Evolutionary conservation across 1,140 invertebrate genomes (phyloP).

Genomic region (Bradynema listronoti): DNA sequence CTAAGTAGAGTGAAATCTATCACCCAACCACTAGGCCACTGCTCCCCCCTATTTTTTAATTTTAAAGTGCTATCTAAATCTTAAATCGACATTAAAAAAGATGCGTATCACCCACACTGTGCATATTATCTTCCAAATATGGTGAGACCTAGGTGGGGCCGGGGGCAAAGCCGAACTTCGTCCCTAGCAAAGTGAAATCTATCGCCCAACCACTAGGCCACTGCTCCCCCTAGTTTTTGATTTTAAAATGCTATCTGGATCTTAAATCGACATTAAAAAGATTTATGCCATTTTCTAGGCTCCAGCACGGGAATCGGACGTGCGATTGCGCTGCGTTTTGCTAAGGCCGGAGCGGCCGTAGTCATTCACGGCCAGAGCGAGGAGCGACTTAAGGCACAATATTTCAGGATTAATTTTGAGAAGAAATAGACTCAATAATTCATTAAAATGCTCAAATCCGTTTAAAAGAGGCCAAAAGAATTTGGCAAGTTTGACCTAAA

Average conservation of each 20-base stretch:
- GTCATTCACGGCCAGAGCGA: constrained; percentile 33
- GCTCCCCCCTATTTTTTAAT: not conserved
- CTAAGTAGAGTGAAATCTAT: not conserved
- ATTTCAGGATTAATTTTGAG: no score
- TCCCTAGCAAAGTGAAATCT: not conserved
- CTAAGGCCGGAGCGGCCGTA: constrained; percentile 22
- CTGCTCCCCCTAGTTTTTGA: not conserved
- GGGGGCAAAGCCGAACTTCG: no score
- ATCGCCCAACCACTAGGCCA: not conserved
- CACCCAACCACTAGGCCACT: not conserved
- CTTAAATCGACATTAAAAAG: not conserved
- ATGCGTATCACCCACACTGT: no score
- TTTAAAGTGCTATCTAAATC: not conserved
- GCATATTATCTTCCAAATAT: no score
- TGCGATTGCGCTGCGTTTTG: constrained; percentile 23
- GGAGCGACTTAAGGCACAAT: constrained; percentile 22
- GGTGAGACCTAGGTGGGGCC: no score
- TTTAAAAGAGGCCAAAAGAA: no score
- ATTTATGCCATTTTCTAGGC: constrained; percentile 8
- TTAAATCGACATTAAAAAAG: not conserved
- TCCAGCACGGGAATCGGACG: constrained; percentile 34
- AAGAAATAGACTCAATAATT: no score
- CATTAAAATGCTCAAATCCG: no score
- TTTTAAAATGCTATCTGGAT: not conserved
- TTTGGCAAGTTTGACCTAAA: no score